Evolutionary conservation across 1,140 invertebrate species (phyloP).

Genomic region (Pararge aegeria): DNA sequence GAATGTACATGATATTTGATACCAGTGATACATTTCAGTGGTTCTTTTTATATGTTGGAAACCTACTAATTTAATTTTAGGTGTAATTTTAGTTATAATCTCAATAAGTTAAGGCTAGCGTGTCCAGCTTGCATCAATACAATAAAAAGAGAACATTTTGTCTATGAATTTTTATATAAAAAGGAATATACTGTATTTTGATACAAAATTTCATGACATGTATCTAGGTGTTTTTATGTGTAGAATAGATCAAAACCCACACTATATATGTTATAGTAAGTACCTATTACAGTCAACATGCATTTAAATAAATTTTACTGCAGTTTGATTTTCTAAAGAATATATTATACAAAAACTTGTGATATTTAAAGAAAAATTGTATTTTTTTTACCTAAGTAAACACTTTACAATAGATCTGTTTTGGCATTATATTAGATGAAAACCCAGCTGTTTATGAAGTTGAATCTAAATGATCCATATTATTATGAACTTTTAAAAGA

Average conservation of each 20-base stretch:
- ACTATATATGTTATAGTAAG: background rate
- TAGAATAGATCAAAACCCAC: conserved; percentile 5
- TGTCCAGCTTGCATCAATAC: conserved; percentile 14
- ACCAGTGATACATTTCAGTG: background rate
- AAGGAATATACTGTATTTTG: conserved; percentile 15
- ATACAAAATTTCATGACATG: conserved; percentile 23
- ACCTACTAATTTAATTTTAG: conserved; percentile 40
- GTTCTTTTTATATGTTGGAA: conserved; percentile 29
- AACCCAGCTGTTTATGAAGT: background rate
- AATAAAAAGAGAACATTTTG: conserved; percentile 9
- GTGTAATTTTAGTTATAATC: conserved; percentile 41
- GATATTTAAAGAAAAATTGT: background rate
- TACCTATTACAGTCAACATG: background rate
- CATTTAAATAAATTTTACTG: background rate
- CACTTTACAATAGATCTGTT: background rate
- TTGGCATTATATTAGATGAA: too few relatives aligned
- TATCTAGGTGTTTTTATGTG: conserved; percentile 1
- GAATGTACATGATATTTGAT: background rate
- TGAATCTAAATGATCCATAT: background rate
- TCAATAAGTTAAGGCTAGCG: conserved; percentile 39
- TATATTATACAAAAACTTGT: background rate
- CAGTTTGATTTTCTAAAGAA: background rate
- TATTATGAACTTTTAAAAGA: background rate
- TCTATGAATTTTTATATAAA: conserved; percentile 22
- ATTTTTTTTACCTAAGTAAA: background rate